Evolutionary conservation across 2,113 vertebrate genomes (phyloP).

Genomic region (Amphiprion ocellaris): DNA sequence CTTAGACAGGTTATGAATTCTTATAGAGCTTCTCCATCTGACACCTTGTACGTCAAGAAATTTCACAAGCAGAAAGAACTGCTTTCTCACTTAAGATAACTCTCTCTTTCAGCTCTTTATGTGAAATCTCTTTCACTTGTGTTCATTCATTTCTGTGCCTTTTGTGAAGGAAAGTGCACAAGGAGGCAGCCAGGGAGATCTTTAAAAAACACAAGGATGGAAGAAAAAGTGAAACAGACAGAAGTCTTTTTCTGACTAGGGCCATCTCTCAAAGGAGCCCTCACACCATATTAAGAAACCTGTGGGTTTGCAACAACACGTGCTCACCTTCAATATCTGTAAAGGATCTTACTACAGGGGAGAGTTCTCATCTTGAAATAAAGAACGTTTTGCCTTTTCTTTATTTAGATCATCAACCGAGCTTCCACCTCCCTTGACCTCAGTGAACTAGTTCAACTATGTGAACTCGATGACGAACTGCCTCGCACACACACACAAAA

Average conservation of each 20-base stretch:
- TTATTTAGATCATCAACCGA: conserved; percentile 41
- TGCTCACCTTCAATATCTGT: conserved; percentile 39
- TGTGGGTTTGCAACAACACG: conserved; percentile 47
- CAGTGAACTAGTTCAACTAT: conserved; percentile 48
- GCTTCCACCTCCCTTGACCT: conserved; percentile 46
- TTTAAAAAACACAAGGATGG: conserved; percentile 42
- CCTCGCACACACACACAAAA: not conserved
- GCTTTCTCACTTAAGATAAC: conserved; percentile 32
- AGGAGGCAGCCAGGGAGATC: conserved; percentile 49
- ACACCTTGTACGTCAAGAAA: conserved; percentile 26
- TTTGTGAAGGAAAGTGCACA: conserved; percentile 28
- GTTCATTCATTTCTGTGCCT: conserved; percentile 18
- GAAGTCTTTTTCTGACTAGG: conserved; percentile 40
- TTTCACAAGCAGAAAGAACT: conserved; percentile 49
- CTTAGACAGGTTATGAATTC: conserved; percentile 48
- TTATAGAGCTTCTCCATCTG: conserved; percentile 33
- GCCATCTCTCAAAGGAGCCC: conserved; percentile 44
- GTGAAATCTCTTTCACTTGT: conserved; percentile 31
- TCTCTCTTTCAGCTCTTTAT: conserved; percentile 21
- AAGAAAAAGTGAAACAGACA: conserved; percentile 37
- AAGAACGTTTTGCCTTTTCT: conserved; percentile 7
- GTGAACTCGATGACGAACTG: conserved; percentile 44
- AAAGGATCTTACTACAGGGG: conserved; percentile 38
- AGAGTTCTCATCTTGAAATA: conserved; percentile 27
- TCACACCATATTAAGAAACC: conserved; percentile 50